A percentile compares a stretch with the other conserved stretches of the same genome.
These are phyloP conservation scores for Sarcophilus harrisii DNA, from an alignment of 2,797 vertebrate species.

Conservation along the genomic window DNA sequence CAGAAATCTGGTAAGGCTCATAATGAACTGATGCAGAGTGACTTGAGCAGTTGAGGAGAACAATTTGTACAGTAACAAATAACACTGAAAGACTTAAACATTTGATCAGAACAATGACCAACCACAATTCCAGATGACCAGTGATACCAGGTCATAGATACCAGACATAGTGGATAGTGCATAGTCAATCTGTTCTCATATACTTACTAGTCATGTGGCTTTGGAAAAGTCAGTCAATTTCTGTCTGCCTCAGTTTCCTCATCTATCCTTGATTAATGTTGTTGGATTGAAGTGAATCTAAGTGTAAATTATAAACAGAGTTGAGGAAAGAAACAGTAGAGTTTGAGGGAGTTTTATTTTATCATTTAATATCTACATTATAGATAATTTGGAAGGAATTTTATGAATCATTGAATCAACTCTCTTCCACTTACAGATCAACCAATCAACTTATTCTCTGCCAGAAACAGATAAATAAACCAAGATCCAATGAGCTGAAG, in stretches of 20 bases:
- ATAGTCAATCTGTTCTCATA: not conserved
- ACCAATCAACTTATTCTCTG: not conserved
- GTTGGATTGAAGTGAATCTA: not conserved
- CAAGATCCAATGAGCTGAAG: not conserved
- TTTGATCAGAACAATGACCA: not conserved
- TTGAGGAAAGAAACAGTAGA: not conserved
- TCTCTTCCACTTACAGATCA: not conserved
- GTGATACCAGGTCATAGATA: not conserved
- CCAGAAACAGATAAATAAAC: not conserved
- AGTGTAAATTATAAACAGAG: not conserved
- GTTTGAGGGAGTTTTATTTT: no score
- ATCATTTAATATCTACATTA: not conserved
- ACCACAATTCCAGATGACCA: not conserved
- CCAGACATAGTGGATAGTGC: not conserved
- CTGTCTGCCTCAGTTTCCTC: not conserved
- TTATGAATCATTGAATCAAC: not conserved
- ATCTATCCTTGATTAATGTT: not conserved
- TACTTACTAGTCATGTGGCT: not conserved
- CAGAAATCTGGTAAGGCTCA: not conserved
- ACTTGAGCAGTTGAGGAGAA: not conserved
- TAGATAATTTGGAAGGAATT: not conserved
- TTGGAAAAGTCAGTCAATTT: not conserved
- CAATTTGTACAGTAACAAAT: not conserved
- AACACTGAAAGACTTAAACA: not conserved
- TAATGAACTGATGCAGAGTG: not conserved